Conservation (phyloP, 1,140 invertebrate genomes). For the Platorchestia sp. region DNA sequence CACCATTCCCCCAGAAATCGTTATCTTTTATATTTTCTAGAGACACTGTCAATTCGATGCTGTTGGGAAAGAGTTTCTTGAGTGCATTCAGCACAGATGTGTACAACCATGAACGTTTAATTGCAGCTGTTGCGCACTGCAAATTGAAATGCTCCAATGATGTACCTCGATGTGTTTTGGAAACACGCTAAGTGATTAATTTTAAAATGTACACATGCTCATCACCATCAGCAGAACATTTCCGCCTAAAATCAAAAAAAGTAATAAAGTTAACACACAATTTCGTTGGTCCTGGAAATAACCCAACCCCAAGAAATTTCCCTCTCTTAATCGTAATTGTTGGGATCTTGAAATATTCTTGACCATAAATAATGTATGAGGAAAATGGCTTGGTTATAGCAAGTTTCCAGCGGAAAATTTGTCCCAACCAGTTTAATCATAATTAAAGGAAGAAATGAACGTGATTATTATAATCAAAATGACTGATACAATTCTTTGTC, state of each 20-base stretch:
- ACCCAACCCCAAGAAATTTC: not conserved
- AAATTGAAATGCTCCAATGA: not conserved
- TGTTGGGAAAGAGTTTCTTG: no score
- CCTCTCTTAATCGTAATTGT: not conserved
- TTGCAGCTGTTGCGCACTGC: not conserved
- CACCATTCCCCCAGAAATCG: no score
- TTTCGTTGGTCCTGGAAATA: no score
- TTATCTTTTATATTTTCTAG: not conserved
- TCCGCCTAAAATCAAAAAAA: not conserved
- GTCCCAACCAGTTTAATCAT: no score
- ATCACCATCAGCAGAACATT: not conserved
- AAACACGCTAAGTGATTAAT: not conserved
- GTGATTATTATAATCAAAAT: no score
- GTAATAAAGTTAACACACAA: not conserved
- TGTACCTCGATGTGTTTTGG: not conserved
- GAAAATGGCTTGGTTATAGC: no score
- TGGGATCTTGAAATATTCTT: no score
- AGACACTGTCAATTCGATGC: no score
- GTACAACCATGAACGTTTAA: not conserved
- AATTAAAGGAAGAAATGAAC: no score
- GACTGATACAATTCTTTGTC: not conserved
- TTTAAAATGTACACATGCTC: not conserved
- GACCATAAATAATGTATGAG: no score
- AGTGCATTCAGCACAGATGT: not conserved
- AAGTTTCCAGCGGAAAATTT: no score